Evolutionary conservation across 2,888 invertebrate species (phyloP), one percentile per base, ranked within the genome.

Genomic region (Agrypnus murinus): DNA sequence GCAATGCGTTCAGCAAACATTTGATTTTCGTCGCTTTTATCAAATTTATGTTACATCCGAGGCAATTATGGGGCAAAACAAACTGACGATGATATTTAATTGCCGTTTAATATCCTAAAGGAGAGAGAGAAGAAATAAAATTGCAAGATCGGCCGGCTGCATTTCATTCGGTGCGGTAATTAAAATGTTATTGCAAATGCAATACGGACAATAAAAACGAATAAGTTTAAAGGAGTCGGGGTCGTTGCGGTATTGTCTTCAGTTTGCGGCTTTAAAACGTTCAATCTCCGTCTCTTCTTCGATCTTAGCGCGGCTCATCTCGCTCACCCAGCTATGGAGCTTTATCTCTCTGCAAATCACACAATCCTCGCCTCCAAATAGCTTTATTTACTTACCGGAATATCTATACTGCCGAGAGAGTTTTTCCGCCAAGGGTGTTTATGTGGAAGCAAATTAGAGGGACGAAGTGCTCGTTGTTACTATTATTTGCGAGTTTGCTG

Each of bases 371-470:
- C 78, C 77, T 79, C 70, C 76, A 76, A 81, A 81, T 81, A 75
- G 80, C 81, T 81, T 81, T 81, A 82, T 82, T 82, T 82, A 82
- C 82, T 82, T 82, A 81, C 80, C 80, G 79, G 81, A 81, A 81
- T 81, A 81, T 81, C 79, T 81, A 79, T 78, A 79, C 80, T 78
- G 78, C 78, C 79, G 74, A 72, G 74, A 77, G 77, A 78, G 76
- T 74, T 80, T 81, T 81, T 79, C 72, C 70, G 72, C 74, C 70
- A 70, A 67, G 74, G 76, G 71, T 75, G 75, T 78, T 78, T 78
- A 78, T 77, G 79, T 69, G 75, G 75, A 75, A 76, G 75, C 77
- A 79, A 81, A 80, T 80, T 79, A 79, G 75, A 74, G 74, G 73
- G 76, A 73, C 73, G 74, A 75, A 77, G 75, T 64, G 75, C 69